Conservation (phyloP, 1,140 invertebrate genomes). For the Leptopilina boulardi region DNA sequence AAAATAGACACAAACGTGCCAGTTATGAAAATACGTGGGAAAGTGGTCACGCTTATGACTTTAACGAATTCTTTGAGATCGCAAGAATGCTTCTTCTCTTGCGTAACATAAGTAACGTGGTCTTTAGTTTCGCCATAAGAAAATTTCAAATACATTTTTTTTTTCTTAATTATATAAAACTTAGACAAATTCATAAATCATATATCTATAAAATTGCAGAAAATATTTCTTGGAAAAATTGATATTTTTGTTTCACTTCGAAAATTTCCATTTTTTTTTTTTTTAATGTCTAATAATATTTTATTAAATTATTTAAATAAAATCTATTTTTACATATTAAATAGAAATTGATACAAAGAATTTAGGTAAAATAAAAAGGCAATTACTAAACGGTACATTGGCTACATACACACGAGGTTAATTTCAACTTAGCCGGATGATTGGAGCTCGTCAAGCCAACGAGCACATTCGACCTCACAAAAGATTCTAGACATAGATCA, state of each 20-base stretch:
- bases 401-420: not conserved
- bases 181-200: not conserved
- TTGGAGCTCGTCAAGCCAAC: slow-evolving; percentile 8
- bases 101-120: not conserved
- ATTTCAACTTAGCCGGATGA: slow-evolving; percentile 18
- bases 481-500: slow-evolving; percentile 20
- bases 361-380: slow-evolving; percentile 2
- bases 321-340: too few species aligned
- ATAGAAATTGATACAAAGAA: not conserved
- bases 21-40: slow-evolving; percentile 28
- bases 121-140: not conserved
- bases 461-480: slow-evolving; percentile 14
- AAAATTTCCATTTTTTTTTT: too few species aligned
- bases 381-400: not conserved
- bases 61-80: not conserved
- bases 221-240: too few species aligned
- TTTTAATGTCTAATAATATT: too few species aligned
- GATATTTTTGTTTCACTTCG: too few species aligned
- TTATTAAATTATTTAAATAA: too few species aligned
- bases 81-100: slow-evolving; percentile 9
- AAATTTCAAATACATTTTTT: not conserved
- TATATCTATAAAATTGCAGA: too few species aligned
- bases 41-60: slow-evolving; percentile 25
- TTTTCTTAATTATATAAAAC: not conserved
- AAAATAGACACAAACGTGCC: not conserved